Conservation (phyloP, 35 echinoderm and acorn worm genomes). For the Lytechinus variegatus region DNA sequence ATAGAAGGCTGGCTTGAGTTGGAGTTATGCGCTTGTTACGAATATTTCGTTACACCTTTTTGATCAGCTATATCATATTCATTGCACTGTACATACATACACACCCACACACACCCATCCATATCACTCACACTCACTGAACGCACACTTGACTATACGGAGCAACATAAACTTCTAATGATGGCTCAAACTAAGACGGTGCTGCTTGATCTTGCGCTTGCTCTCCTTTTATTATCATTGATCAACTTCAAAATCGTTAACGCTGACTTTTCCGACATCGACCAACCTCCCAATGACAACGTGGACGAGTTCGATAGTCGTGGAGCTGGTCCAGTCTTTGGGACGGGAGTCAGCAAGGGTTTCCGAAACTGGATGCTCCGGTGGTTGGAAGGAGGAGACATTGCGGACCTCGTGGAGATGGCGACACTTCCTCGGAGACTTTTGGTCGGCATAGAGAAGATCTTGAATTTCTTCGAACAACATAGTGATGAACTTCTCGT, state of each 20-base stretch:
- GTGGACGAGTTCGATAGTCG: neutral
- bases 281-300: neutral
- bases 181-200: neutral
- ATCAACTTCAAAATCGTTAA: neutral
- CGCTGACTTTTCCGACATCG: neutral
- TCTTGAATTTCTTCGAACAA: neutral
- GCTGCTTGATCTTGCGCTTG: neutral
- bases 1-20: too few relatives aligned
- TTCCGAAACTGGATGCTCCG: neutral
- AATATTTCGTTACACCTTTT: neutral
- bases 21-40: neutral
- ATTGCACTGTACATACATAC: neutral
- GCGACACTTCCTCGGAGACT: neutral
- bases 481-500: neutral
- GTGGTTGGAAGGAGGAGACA: neutral
- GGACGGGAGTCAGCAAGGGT: neutral
- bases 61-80: neutral
- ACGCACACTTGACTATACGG: neutral
- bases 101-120: too few relatives aligned
- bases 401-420: neutral
- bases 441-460: neutral
- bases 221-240: neutral
- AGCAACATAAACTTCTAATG: neutral
- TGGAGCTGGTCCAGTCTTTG: neutral
- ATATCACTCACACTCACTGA: neutral